Base-by-base conservation (phyloP, 2,888 invertebrate species). In the Caenorhabditis macrosperma region DNA sequence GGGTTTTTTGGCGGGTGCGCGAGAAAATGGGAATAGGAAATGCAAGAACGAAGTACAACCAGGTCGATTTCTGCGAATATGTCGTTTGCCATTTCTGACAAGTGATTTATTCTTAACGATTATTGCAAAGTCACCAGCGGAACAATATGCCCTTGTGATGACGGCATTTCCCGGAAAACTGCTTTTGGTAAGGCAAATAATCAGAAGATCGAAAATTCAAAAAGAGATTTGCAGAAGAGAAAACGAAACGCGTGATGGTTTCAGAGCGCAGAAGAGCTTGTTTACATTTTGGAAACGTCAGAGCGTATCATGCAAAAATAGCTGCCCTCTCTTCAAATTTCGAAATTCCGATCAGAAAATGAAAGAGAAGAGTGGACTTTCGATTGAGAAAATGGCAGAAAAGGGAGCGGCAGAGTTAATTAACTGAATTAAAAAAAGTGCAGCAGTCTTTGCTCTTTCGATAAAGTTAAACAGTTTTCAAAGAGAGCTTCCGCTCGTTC, bases 1-100 rank as follows among this genome's bases (percentile, higher is more conserved):
- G 17, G 44, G 17, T n/a, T 44, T 44, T 44, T 44, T 44, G 44
- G 44, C 44, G 44, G 44, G 44, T 44, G 44, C 55, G 26, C 41
- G 50, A 44, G 61, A 44, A 61, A 61, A 46, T 46, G 61, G 20
- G 61, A 61, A 48, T 12, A 61, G 46, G 61, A 61, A 48, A 48
- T 61, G 61, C 46, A 15, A 17, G 30, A 30, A 46, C 61, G 15
- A 24, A 61, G 61, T 61, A 30, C 61, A 61, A 48, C 17, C 26
- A 61, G 26, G 63, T 46, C 12, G n/a, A n/a, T 17, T 30, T 50
- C n/a, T 41, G 6, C n/a, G 24, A 41, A 41, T 35, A n/a, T 6
- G 17, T 48, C 6, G 9, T 33, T 33, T n/a, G n/a, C n/a, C n/a
- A n/a, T n/a, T n/a, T n/a, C n/a, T n/a, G n/a, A n/a, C n/a, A n/a